Base-by-base conservation (phyloP, 2,113 vertebrate genomes). In the Scopus umbretta region DNA sequence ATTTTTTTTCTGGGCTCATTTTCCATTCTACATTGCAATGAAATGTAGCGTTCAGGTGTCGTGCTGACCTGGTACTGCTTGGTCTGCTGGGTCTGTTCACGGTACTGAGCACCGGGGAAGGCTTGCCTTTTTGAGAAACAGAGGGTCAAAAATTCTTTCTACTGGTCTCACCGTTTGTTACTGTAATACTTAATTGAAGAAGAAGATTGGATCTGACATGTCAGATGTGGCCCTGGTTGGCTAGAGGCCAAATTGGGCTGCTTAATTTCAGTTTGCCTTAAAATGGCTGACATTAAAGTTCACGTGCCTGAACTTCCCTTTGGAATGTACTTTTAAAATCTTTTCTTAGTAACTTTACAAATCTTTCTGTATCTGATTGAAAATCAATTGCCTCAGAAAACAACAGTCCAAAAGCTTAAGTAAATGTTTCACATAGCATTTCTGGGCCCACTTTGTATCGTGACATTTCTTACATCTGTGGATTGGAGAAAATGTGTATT, bases 181-280 rank as follows among this genome's bases (percentile, higher is more conserved):
- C 73, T 68, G 66, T 78, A 88, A 43, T 68, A 20, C n/a, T 82
- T 80, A 82, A 92, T 20, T 80, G 67, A 87, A 74, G 93, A 56
- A 89, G 95, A 92, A 91, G 75, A 90, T 95, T 7, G 75, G 94
- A 91, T 95, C 92, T 80, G 94, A 96, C 82, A 29, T 84, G 91
- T 96, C 89, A 79, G 38, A 63, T 21, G 65, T 65, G 92, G 88
- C 68, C 82, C 66, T 82, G 80, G 23, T 21, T 86, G 92, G 92
- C 91, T 10, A 12, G 73, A 52, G 66, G 81, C 80, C 82, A 92
- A 22, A 50, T 38, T 56, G 86, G 89, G 88, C 82, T 0, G 55
- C 67, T 82, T 56, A 16, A 74, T 68, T 88, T 82, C 29, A 13
- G 93, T 63, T 65, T 85, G 78, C 84, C 73, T 63, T 88, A 58